Evolutionary conservation across 1,140 invertebrate species (phyloP), one percentile per base, ranked within the genome.

Genomic region (Chrysoperla carnea): DNA sequence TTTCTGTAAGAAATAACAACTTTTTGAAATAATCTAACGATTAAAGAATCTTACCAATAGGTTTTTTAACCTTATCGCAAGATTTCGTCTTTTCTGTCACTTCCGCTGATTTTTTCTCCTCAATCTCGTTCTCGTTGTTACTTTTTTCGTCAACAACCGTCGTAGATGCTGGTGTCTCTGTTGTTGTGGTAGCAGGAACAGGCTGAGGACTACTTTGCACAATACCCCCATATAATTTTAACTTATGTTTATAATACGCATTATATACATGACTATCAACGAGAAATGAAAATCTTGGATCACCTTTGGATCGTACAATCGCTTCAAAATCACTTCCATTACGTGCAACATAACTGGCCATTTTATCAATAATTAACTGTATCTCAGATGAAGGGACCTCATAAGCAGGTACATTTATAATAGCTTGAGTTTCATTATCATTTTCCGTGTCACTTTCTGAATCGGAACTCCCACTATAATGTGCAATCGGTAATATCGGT

Each of bases 321-420:
- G 76, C 73, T 53, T 95, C 91, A 61, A 97, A 96, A 50, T 90
- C 84, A 38, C 77, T 69, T 0, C 92, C 93, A 65, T 96, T 96
- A 53, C 91, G 91, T 0, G 83, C 80, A 0, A 96, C 91, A 57
- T 96, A 96, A 43, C 78, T 79, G 2, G 91, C 90, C 78, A 96
- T 93, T 66, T 94, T 93, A 58, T 95, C 89, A 39, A 97, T 88
- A 6, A 96, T 83, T 35, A 84, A 71, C 55, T 85, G 78, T 6
- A 88, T 64, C 43, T 89, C 85, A 8, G 78, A 75, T 0, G 86
- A 78, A 12, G 85, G 83, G 6, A 73, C 63, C 13, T 70, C 64
- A 27, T 77, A 69, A 0, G 62, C 62, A 0, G 67, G 63, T 31
- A 33, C 31, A 33, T 33, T 33, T 2, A 33, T 33, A 33, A 33